A percentile compares a stretch with the other conserved stretches of the same genome.
Conservation (phyloP, 2,113 vertebrate genomes). For the Bombycilla garrulus region DNA sequence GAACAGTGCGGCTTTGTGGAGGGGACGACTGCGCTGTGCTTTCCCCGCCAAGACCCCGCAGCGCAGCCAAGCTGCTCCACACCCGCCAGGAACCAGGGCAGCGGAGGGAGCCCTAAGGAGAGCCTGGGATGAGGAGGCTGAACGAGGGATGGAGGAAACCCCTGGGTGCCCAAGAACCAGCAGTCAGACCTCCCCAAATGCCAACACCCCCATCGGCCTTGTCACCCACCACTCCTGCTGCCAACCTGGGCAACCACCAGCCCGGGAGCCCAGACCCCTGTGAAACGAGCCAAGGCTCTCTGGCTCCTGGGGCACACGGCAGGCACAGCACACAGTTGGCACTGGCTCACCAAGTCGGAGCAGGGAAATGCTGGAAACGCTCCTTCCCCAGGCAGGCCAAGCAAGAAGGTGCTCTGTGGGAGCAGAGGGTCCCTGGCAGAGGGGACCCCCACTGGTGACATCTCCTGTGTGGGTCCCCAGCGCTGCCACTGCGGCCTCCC, state of each 20-base stretch:
- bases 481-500: background rate
- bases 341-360: background rate
- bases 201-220: accelerated
- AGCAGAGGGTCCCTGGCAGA: background rate
- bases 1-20: constrained; percentile 82
- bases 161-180: background rate
- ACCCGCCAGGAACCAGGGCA: background rate
- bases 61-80: constrained; percentile 54
- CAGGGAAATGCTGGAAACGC: background rate
- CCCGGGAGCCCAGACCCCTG: background rate
- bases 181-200: background rate
- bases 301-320: accelerated
- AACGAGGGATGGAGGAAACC: background rate
- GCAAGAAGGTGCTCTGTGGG: accelerated
- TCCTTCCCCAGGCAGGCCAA: background rate
- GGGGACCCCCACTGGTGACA: background rate
- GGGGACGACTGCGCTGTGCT: constrained; percentile 61
- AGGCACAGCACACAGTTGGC: accelerated
- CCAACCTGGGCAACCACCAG: background rate
- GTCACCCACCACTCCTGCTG: background rate
- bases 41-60: constrained; percentile 69
- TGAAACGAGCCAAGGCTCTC: background rate
- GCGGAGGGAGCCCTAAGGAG: background rate
- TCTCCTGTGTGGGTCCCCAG: background rate
- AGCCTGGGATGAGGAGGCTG: background rate